Evolutionary conservation across 2,797 vertebrate genomes (phyloP).

Genomic region (Myotis daubentonii): DNA sequence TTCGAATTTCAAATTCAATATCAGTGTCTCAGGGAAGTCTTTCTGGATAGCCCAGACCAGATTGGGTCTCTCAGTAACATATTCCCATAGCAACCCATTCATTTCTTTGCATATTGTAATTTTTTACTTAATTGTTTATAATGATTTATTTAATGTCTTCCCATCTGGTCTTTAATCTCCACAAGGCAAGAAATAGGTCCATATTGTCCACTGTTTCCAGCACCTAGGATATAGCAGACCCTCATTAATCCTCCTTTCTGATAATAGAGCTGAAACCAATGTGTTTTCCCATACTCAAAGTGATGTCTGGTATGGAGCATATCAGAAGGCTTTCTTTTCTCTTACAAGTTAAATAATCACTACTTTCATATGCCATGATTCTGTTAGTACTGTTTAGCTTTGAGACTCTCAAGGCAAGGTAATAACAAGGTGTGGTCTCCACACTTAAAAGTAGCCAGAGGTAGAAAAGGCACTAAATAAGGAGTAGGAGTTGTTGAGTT

Average conservation of each 20-base stretch:
- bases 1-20: neutral
- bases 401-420: neutral
- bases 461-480: neutral
- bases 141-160: constrained; percentile 34
- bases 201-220: neutral
- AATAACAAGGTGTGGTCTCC: neutral
- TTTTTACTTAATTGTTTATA: neutral
- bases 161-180: neutral
- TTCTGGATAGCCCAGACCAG: neutral
- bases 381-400: neutral
- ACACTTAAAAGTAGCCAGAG: neutral
- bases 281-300: neutral
- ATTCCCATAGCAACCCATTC: neutral
- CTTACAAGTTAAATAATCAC: neutral
- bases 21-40: neutral
- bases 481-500: neutral
- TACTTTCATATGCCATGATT: neutral
- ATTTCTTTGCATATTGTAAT: neutral
- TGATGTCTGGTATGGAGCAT: neutral
- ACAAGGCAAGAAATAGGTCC: neutral
- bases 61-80: neutral
- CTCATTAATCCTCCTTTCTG: neutral
- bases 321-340: neutral
- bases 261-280: neutral
- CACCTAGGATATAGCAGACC: neutral